Evolutionary conservation across 2,113 vertebrate genomes (phyloP).

Genomic region (Malurus alboscapulatus): DNA sequence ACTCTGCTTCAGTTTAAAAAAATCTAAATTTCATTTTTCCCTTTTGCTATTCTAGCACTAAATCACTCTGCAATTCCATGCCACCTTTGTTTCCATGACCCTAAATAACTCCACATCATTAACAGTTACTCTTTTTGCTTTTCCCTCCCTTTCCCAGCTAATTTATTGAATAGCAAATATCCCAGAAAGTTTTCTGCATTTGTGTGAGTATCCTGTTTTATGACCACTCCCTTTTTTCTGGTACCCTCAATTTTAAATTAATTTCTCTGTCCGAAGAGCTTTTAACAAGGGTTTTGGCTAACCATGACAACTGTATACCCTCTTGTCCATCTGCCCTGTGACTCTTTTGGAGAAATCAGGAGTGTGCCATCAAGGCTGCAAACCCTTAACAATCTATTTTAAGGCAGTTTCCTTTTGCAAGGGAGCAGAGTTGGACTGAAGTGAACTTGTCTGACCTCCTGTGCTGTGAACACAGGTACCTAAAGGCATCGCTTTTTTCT

Average conservation of each 20-base stretch:
- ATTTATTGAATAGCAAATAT: background rate
- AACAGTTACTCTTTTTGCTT: background rate
- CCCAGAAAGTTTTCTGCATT: background rate
- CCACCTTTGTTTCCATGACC: background rate
- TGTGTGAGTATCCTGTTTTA: background rate
- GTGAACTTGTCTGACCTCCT: background rate
- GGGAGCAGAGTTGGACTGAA: background rate
- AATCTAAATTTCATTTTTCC: background rate
- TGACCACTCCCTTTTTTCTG: background rate
- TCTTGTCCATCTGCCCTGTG: background rate
- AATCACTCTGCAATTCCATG: background rate
- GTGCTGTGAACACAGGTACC: background rate
- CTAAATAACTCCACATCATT: background rate
- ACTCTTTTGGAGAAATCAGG: background rate
- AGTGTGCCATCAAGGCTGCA: background rate
- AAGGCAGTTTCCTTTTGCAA: background rate
- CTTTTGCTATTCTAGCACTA: background rate
- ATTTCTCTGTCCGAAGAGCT: background rate
- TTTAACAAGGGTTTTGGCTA: background rate
- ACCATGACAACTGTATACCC: background rate
- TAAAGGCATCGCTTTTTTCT: background rate
- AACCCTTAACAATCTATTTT: background rate
- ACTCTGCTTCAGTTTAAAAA: background rate
- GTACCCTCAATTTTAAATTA: background rate
- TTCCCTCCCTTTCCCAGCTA: background rate